These are phyloP conservation scores for Exephanes ischioxanthus DNA, from an alignment of 2,888 invertebrate genomes.

Conservation along the genomic window DNA sequence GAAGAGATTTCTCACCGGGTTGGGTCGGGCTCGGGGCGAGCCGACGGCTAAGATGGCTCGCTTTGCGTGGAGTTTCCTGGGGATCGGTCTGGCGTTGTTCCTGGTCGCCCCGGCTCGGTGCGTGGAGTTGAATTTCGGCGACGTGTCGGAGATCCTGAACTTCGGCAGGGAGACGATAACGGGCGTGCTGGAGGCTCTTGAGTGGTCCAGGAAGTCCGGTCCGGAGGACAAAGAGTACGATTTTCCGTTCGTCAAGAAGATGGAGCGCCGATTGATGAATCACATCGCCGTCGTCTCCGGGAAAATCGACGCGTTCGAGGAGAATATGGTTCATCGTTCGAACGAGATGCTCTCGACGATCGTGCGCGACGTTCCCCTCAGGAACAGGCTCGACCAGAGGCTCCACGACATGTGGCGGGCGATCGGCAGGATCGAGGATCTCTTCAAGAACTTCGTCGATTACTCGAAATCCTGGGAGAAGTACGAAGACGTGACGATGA, in stretches of 20 bases:
- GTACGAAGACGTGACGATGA: slow-evolving; percentile 88
- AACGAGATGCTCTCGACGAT: slow-evolving; percentile 71
- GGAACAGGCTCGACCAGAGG: slow-evolving; percentile 86
- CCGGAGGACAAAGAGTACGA: slow-evolving; percentile 85
- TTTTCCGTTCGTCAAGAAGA: slow-evolving; percentile 87
- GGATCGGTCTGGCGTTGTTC: background rate
- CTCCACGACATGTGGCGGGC: slow-evolving; percentile 74
- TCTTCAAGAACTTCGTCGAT: slow-evolving; percentile 87
- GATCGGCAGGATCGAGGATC: slow-evolving; percentile 87
- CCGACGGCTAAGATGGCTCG: background rate
- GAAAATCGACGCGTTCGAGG: slow-evolving; percentile 76
- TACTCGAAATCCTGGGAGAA: slow-evolving; percentile 86
- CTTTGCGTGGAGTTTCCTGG: background rate
- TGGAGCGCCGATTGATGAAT: slow-evolving; percentile 85
- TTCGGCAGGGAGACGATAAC: slow-evolving; percentile 74
- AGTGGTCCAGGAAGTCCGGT: slow-evolving; percentile 69
- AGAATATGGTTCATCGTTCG: slow-evolving; percentile 69
- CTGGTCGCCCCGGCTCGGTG: background rate
- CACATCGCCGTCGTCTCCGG: slow-evolving; percentile 74
- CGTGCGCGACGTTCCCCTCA: slow-evolving; percentile 84
- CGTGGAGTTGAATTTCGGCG: slow-evolving; percentile 71
- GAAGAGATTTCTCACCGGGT: too few relatives aligned
- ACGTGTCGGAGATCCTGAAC: slow-evolving; percentile 77
- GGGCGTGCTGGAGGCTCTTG: slow-evolving; percentile 76
- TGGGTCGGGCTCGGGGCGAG: background rate